Conservation (phyloP, 1,140 invertebrate species). For the Dendroctonus ponderosae region DNA sequence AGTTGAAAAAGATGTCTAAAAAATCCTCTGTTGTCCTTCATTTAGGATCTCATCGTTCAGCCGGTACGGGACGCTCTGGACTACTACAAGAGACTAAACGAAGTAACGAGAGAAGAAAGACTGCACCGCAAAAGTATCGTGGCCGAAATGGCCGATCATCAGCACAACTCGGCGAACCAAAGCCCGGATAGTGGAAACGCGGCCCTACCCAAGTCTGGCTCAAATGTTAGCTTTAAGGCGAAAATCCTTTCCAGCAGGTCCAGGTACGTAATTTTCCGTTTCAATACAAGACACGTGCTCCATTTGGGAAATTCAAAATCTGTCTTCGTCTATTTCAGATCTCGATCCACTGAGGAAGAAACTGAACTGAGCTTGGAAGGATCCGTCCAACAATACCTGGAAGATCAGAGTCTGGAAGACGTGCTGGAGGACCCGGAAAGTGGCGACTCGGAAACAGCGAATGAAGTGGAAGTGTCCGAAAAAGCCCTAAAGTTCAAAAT, state of each 20-base stretch:
- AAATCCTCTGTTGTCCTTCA: not conserved
- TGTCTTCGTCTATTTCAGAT: constrained; percentile 37
- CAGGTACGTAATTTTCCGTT: too few relatives aligned
- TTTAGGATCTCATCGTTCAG: constrained; percentile 55
- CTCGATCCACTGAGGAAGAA: constrained; percentile 49
- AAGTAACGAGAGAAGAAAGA: constrained; percentile 62
- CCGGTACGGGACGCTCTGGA: constrained; percentile 62
- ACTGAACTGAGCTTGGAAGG: constrained; percentile 37
- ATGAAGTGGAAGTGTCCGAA: constrained; percentile 74
- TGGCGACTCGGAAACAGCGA: constrained; percentile 65
- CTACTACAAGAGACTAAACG: constrained; percentile 61
- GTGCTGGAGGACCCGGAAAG: constrained; percentile 62
- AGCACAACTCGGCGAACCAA: constrained; percentile 46
- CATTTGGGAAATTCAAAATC: not conserved
- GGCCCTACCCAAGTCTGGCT: constrained; percentile 55
- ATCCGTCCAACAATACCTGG: constrained; percentile 48
- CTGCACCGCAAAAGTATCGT: constrained; percentile 62
- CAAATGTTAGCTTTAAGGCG: constrained; percentile 56
- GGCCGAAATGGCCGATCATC: constrained; percentile 44
- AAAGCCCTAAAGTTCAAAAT: constrained; percentile 74
- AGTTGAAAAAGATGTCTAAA: not conserved
- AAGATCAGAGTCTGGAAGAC: constrained; percentile 58
- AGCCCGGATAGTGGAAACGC: constrained; percentile 41
- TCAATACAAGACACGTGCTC: not conserved
- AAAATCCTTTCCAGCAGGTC: constrained; percentile 49